These are phyloP conservation scores for Lasioglossum albipes DNA, from an alignment of 1,140 invertebrate species.

Conservation along the genomic window DNA sequence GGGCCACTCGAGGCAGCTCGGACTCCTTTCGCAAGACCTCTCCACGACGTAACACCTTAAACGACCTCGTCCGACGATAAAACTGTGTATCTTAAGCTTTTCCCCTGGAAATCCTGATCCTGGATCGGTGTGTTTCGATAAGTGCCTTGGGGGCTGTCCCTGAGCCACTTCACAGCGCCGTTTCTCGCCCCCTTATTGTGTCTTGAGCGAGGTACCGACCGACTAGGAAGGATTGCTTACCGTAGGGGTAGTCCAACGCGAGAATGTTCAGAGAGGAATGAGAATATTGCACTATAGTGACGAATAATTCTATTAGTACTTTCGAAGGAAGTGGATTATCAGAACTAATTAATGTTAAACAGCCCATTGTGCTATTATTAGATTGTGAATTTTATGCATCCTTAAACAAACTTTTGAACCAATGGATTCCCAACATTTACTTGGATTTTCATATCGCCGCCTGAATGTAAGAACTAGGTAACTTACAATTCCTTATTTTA, in stretches of 20 bases:
- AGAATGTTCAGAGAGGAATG: neutral
- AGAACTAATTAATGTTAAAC: too few relatives aligned
- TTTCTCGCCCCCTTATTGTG: neutral
- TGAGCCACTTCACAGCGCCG: neutral
- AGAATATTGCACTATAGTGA: too few relatives aligned
- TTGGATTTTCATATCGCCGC: too few relatives aligned
- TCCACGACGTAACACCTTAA: neutral
- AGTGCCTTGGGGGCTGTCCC: neutral
- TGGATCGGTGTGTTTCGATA: neutral
- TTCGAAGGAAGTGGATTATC: too few relatives aligned
- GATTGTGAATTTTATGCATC: too few relatives aligned
- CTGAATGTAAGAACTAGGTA: too few relatives aligned
- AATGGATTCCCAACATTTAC: too few relatives aligned
- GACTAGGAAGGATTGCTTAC: slow-evolving; percentile 1
- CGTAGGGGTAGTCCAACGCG: slow-evolving; percentile 28
- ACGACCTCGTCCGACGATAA: neutral
- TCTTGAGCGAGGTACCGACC: slow-evolving; percentile 13
- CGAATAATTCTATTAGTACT: too few relatives aligned
- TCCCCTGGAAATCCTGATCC: neutral
- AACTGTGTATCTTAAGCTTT: neutral
- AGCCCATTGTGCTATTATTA: too few relatives aligned
- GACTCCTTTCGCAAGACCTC: neutral
- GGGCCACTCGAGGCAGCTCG: neutral
- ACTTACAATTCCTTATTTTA: too few relatives aligned
- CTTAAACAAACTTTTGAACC: too few relatives aligned